Evolutionary conservation across 92 coral and sea anemone species (phyloP).

Genomic region (Palythoa heliodiscus): DNA sequence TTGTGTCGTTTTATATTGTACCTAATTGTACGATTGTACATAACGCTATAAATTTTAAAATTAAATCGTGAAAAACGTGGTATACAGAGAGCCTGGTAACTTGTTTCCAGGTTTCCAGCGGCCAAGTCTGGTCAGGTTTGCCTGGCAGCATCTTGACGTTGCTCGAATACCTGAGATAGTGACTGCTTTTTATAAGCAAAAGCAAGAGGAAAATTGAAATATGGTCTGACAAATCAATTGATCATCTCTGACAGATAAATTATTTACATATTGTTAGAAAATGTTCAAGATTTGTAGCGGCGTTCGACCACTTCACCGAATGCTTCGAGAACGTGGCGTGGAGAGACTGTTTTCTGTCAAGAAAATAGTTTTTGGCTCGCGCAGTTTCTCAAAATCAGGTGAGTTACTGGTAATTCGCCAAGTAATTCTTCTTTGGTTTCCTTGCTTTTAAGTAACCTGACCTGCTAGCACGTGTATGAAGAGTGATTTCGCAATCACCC

Average conservation of each 20-base stretch:
- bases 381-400: conserved; percentile 34
- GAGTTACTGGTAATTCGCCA: conserved; percentile 31
- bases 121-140: too few species aligned
- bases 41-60: too few species aligned
- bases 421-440: neutral
- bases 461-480: conserved; percentile 1
- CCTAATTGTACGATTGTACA: too few species aligned
- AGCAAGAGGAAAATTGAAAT: neutral
- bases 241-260: neutral
- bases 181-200: neutral
- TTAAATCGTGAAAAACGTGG: too few species aligned
- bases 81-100: too few species aligned
- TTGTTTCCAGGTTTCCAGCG: too few species aligned
- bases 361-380: conserved; percentile 14
- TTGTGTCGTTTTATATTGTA: too few species aligned
- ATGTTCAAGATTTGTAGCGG: neutral
- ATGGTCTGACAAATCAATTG: neutral
- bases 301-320: conserved; percentile 2
- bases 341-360: neutral
- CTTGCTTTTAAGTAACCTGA: neutral
- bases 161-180: too few species aligned
- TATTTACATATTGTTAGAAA: neutral
- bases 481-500: conserved; percentile 1
- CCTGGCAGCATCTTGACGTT: too few species aligned
- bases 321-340: conserved; percentile 1